Evolutionary conservation across 1,140 invertebrate species (phyloP), one percentile per base, ranked within the genome.

Genomic region (Sesamia nonagrioides): DNA sequence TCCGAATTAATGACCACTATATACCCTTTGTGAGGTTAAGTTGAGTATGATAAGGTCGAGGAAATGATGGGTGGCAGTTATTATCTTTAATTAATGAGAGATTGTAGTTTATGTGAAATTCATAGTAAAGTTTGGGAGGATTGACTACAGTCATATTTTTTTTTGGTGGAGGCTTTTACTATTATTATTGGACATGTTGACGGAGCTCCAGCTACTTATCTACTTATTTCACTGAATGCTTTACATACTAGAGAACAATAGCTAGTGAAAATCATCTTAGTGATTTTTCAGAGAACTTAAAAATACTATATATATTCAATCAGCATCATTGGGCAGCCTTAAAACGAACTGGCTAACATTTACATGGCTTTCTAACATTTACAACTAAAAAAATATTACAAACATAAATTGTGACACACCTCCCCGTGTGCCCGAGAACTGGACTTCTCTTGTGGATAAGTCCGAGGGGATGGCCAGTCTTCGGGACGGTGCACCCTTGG

Each of bases 1-100:
- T 37, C 35, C 61, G 60, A 86, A 88, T 88, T 86, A 89, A 90
- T 88, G 87, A 87, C 84, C 52, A 52, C 56, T 75, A 61, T 61
- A 61, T 63, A 42, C 13, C 37, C 73, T 75, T 75, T 48, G 73
- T 63, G 73, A 50, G 37, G 56, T 42, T 75, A 75, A 75, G 58
- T 75, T 33, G 13, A 63, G 40, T 75, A 75, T 75, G 58, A 75
- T 75, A 75, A 75, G 73, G 73, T 75, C 56, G 42, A 58, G 45
- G 27, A 63, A 50, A 63, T 63, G 73, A 75, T 75, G 73, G 73
- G 73, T 63, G 21, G 73, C 73, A 61, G 73, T 75, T 75, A 75
- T 74, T 74, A 45, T 40, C 40, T 50, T 75, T 63, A 48, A 75
- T 45, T 61, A 50, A 48, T 61, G 73, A 50, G n/a, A 48, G 56